A percentile compares a stretch with the other conserved stretches of the same genome.
These are phyloP conservation scores for Dolichomitus sp. DNA, from an alignment of 2,888 invertebrate genomes.

Conservation along the genomic window DNA sequence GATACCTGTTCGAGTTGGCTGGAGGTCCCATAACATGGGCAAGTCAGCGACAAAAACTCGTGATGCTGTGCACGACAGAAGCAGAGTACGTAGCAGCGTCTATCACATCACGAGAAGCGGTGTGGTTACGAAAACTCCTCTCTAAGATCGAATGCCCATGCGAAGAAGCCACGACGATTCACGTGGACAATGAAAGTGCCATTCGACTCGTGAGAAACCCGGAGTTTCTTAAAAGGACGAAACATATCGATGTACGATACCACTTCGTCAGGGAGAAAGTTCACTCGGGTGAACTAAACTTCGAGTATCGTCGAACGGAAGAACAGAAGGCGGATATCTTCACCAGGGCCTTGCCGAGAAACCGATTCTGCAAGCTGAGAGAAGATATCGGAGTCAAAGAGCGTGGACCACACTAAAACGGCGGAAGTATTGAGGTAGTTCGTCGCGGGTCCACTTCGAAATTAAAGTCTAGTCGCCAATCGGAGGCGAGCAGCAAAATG, in stretches of 20 bases:
- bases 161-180: not conserved
- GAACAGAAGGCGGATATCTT: constrained; percentile 34
- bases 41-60: too few relatives aligned
- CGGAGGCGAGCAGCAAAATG: too few relatives aligned
- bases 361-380: not conserved
- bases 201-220: constrained; percentile 39
- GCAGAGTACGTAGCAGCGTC: not conserved
- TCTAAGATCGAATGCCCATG: constrained; percentile 45
- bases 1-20: constrained; percentile 55
- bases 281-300: not conserved
- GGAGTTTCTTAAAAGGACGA: constrained; percentile 28
- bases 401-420: not conserved
- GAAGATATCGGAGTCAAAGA: constrained; percentile 7
- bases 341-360: constrained; percentile 27
- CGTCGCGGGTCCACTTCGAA: not conserved
- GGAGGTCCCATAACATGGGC: too few relatives aligned
- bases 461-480: not conserved
- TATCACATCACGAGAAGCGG: not conserved
- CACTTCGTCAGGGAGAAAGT: constrained; percentile 21
- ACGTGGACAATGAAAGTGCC: constrained; percentile 38
- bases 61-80: too few relatives aligned
- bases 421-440: constrained; percentile 22
- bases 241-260: not conserved
- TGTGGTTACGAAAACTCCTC: constrained; percentile 1
- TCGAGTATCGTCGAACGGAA: constrained; percentile 16